These are phyloP conservation scores for Arizona elegans DNA, from an alignment of 2,113 vertebrate genomes.

Conservation along the genomic window DNA sequence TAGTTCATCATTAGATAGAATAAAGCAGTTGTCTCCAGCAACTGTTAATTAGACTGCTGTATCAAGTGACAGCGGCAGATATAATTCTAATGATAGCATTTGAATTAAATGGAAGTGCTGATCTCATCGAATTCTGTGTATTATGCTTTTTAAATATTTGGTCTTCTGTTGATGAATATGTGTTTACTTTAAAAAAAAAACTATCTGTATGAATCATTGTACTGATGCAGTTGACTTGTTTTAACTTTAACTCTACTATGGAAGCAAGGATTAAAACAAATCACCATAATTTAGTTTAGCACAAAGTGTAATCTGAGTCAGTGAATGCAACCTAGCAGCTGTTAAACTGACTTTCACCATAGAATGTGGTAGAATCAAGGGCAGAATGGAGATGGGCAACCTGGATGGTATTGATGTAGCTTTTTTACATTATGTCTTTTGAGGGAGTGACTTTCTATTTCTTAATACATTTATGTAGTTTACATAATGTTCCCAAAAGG, in stretches of 20 bases:
- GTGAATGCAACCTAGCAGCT: background rate
- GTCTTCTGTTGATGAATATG: background rate
- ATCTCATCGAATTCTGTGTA: background rate
- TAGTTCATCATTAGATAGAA: background rate
- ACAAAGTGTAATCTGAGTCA: background rate
- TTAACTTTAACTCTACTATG: background rate
- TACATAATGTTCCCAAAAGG: background rate
- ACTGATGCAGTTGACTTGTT: background rate
- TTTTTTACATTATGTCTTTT: background rate
- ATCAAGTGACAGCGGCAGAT: background rate
- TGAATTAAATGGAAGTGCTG: background rate
- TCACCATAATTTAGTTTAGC: background rate
- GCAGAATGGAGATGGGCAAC: background rate
- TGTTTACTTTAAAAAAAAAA: background rate
- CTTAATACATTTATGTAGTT: background rate
- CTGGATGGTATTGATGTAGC: background rate
- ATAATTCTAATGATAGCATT: background rate
- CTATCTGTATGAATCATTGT: background rate
- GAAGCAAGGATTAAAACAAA: background rate
- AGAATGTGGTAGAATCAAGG: background rate
- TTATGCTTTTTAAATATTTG: background rate
- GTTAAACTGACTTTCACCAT: background rate
- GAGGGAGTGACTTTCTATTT: background rate
- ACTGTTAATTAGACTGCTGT: background rate
- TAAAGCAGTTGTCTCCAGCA: background rate